Conservation (phyloP, 2,113 vertebrate genomes). For the Ascaphus truei region DNA sequence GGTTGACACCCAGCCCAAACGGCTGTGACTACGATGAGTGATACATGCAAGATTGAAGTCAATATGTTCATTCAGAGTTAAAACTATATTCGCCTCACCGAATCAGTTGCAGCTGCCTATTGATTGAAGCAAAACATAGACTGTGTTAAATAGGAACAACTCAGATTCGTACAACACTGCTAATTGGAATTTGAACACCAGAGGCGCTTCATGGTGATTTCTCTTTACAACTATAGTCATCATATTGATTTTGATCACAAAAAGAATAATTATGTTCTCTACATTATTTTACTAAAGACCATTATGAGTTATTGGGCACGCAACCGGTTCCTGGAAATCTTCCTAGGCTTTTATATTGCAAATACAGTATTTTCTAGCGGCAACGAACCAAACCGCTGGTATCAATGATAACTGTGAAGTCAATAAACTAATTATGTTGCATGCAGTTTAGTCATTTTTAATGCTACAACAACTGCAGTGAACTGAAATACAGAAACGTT, state of each 20-base stretch:
- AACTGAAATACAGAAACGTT: too few relatives aligned
- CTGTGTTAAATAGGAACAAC: not conserved
- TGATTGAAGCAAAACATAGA: constrained; percentile 23
- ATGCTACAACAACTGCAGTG: too few relatives aligned
- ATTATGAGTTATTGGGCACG: too few relatives aligned
- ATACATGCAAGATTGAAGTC: constrained; percentile 13
- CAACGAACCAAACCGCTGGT: too few relatives aligned
- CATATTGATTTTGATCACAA: constrained; percentile 34
- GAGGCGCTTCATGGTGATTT: constrained; percentile 16
- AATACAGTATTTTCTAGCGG: too few relatives aligned
- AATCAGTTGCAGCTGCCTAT: not conserved
- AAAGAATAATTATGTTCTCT: constrained; percentile 34
- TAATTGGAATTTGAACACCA: constrained; percentile 18
- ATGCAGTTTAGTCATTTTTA: too few relatives aligned
- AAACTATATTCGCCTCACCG: constrained; percentile 13
- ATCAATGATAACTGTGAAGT: too few relatives aligned
- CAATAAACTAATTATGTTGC: too few relatives aligned
- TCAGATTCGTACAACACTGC: constrained; percentile 27
- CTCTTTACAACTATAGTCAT: constrained; percentile 10
- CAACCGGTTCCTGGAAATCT: not conserved
- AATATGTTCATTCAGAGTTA: constrained; percentile 26
- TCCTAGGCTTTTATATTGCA: not conserved
- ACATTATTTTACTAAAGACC: too few relatives aligned
- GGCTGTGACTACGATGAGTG: constrained; percentile 18
- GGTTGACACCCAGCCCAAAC: constrained; percentile 16